Evolutionary conservation across 2,113 vertebrate genomes (phyloP).

Genomic region (Gila orcuttii): DNA sequence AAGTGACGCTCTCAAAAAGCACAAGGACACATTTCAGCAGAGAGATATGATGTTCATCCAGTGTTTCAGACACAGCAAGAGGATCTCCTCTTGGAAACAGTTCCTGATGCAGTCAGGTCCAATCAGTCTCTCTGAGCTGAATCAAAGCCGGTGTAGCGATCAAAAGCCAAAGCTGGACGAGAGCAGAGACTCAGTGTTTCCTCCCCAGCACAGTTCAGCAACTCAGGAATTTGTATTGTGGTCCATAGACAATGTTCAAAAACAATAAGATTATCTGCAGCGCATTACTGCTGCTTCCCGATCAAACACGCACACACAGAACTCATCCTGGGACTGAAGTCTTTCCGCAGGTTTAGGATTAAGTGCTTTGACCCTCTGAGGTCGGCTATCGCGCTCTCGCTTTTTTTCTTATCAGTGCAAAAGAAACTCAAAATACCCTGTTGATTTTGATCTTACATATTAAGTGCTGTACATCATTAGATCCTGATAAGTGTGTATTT

Average conservation of each 20-base stretch:
- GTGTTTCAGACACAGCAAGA: constrained; percentile 12
- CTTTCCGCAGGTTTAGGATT: constrained; percentile 4
- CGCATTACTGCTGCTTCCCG: constrained; percentile 37
- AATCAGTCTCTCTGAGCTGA: neutral
- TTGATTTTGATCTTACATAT: too few species aligned
- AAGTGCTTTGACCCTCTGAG: too few species aligned
- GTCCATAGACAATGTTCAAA: constrained; percentile 42
- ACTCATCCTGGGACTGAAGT: neutral
- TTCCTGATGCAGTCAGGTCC: neutral
- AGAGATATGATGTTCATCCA: neutral
- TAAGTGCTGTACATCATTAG: too few species aligned
- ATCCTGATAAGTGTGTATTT: too few species aligned
- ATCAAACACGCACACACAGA: constrained; percentile 24
- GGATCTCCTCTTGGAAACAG: constrained; percentile 10
- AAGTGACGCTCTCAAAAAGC: neutral
- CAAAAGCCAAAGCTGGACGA: neutral
- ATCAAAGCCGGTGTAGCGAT: neutral
- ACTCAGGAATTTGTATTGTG: constrained; percentile 44
- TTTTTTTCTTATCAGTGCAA: too few species aligned
- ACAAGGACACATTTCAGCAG: neutral
- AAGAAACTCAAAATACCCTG: too few species aligned
- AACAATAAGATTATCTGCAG: constrained; percentile 51
- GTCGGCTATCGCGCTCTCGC: too few species aligned
- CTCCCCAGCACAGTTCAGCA: constrained; percentile 19
- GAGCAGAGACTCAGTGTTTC: constrained; percentile 19